Evolutionary conservation across 2,888 invertebrate species (phyloP).

Genomic region (Laspeyria flexula): DNA sequence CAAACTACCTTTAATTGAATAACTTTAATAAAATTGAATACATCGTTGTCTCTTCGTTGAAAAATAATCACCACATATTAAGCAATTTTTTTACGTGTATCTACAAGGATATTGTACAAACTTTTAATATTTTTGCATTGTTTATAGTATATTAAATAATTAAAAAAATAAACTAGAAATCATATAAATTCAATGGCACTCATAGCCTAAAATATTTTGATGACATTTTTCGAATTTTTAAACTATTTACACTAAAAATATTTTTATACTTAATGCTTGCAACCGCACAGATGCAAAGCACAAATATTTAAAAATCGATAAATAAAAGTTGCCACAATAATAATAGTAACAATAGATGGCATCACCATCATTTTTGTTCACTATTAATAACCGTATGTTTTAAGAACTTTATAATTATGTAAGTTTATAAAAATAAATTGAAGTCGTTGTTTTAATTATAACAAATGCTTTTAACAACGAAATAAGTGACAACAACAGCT

Average conservation of each 20-base stretch:
- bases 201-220: slow-evolving; percentile 78
- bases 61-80: slow-evolving; percentile 28
- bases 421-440: slow-evolving; percentile 17
- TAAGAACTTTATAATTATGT: slow-evolving; percentile 6
- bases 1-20: slow-evolving; percentile 44
- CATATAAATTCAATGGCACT: slow-evolving; percentile 79
- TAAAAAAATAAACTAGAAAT: slow-evolving; percentile 57
- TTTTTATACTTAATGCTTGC: not conserved
- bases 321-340: not conserved
- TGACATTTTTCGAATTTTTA: slow-evolving; percentile 22
- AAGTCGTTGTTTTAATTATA: slow-evolving; percentile 42
- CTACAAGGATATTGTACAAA: slow-evolving; percentile 48
- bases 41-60: slow-evolving; percentile 52
- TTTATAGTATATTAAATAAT: slow-evolving; percentile 34
- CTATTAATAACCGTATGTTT: not conserved
- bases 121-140: slow-evolving; percentile 26
- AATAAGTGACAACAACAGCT: slow-evolving; percentile 17
- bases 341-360: slow-evolving; percentile 11
- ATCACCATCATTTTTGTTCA: not conserved
- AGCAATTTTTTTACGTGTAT: slow-evolving; percentile 32
- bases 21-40: slow-evolving; percentile 45
- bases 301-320: not conserved
- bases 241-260: slow-evolving; percentile 36
- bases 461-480: slow-evolving; percentile 50
- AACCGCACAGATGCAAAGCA: not conserved